Evolutionary conservation across 2,113 vertebrate genomes (phyloP), one percentile per base, ranked within the genome.

Genomic region (Brachyistius frenatus): DNA sequence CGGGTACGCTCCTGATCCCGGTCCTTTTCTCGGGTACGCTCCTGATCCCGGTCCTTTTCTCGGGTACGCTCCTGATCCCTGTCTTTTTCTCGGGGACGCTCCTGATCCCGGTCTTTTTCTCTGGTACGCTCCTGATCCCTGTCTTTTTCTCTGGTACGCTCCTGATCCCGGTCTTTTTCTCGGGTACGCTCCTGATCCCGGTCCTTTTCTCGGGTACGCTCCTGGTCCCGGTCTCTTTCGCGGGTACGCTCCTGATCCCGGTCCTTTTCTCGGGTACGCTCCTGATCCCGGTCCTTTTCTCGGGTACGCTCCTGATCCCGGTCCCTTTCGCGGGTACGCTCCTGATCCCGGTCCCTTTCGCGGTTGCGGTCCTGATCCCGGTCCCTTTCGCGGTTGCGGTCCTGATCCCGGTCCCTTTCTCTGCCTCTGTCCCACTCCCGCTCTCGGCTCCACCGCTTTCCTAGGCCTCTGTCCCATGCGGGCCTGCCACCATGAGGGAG

Each of bases 401-500:
- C 44, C 0, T 5, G 41, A 46, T 93, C 91, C 5, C 93, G 91
- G 44, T 95, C 93, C 30, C 90, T 67, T 54, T 77, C 94, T 79
- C 93, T 83, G 1, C 90, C 85, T 58, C 92, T 73, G 16, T 93
- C 91, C 90, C 95, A 92, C 44, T 96, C 96, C 52, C 90, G 81
- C 35, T 96, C 95, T 66, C 95, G 58, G 44, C 96, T 96, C 91
- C 95, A 94, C 16, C 93, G 89, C 72, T 90, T 92, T 41, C 90
- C 90, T 49, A 92, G 93, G 16, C 83, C 93, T 89, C 95, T 94
- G 76, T 96, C 96, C 92, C 96, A 95, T 32, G 89, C 83, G 0
- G 88, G 61, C 57, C 94, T 85, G 35, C 90, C 90, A 6, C 68
- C 50, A 10, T 89, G 90, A 11, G 68, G 60, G 32, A 58, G 86